A percentile compares a stretch with the other conserved stretches of the same genome.
Conservation (phyloP, 2,113 vertebrate species). For the zebrafish (Danio rerio) region DNA sequence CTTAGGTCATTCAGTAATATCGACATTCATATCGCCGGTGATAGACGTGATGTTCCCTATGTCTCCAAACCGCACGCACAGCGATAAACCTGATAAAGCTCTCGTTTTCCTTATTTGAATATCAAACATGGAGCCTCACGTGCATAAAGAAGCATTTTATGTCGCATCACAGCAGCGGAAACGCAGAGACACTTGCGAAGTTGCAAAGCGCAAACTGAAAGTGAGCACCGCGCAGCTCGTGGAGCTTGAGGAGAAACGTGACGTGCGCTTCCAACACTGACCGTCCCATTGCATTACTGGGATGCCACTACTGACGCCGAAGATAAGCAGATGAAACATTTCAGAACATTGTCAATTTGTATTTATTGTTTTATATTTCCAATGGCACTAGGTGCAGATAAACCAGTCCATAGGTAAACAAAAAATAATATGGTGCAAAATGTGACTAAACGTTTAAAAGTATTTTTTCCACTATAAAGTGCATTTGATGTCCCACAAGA, state of each 20-base stretch:
- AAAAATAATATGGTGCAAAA: no score
- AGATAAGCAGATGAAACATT: not conserved
- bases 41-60: conserved; percentile 3
- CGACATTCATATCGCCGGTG: not conserved
- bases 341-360: not conserved
- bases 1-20: not conserved
- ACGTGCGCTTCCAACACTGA: conserved; percentile 1
- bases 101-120: not conserved
- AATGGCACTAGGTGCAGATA: no score
- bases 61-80: not conserved
- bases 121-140: not conserved
- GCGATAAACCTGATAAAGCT: not conserved
- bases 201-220: conserved; percentile 20
- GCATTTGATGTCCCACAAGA: no score
- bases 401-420: no score
- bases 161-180: not conserved
- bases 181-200: not conserved
- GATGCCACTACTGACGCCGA: not conserved
- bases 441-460: no score
- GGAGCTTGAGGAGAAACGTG: conserved; percentile 14
- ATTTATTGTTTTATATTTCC: no score
- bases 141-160: not conserved
- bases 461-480: no score
- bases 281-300: conserved; percentile 13
- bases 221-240: conserved; percentile 18